These are phyloP conservation scores for Drosophila rubida DNA, from an alignment of 2,888 invertebrate species.

Conservation along the genomic window DNA sequence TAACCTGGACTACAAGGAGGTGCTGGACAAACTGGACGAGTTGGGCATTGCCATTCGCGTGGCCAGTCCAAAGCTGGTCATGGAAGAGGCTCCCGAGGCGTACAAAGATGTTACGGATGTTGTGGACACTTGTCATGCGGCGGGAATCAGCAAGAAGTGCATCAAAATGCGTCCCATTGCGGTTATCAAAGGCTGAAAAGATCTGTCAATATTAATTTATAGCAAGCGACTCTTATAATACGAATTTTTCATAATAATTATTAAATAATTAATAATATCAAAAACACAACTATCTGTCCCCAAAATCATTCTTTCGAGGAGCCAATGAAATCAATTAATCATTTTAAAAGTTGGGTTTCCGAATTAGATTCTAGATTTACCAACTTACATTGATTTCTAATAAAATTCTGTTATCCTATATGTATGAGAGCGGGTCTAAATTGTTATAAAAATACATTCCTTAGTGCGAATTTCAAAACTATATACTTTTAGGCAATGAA, in stretches of 20 bases:
- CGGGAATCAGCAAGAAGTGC: constrained; percentile 98
- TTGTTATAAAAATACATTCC: too few relatives aligned
- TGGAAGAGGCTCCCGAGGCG: constrained; percentile 99
- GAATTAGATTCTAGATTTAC: too few relatives aligned
- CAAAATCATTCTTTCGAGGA: too few relatives aligned
- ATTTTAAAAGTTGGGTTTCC: too few relatives aligned
- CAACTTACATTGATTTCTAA: not conserved
- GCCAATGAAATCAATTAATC: too few relatives aligned
- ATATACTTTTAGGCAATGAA: too few relatives aligned
- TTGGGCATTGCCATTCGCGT: constrained; percentile 97
- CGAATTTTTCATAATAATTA: not conserved
- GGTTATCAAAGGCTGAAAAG: constrained; percentile 96
- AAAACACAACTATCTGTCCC: too few relatives aligned
- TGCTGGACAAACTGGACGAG: constrained; percentile 92
- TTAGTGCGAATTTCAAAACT: too few relatives aligned
- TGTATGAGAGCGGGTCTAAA: too few relatives aligned
- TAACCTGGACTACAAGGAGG: constrained; percentile 96
- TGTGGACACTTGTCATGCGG: constrained; percentile 98
- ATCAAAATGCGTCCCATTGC: constrained; percentile 98
- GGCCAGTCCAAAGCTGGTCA: constrained; percentile 99
- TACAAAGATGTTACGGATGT: constrained; percentile 99
- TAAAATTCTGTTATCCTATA: too few relatives aligned
- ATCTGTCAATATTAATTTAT: constrained; percentile 3
- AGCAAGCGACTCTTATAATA: not conserved
- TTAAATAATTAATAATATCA: too few relatives aligned